A percentile compares a stretch with the other conserved stretches of the same genome.
Evolutionary conservation across 2,888 invertebrate species (phyloP).

Genomic region (Dryobotodes eremita): DNA sequence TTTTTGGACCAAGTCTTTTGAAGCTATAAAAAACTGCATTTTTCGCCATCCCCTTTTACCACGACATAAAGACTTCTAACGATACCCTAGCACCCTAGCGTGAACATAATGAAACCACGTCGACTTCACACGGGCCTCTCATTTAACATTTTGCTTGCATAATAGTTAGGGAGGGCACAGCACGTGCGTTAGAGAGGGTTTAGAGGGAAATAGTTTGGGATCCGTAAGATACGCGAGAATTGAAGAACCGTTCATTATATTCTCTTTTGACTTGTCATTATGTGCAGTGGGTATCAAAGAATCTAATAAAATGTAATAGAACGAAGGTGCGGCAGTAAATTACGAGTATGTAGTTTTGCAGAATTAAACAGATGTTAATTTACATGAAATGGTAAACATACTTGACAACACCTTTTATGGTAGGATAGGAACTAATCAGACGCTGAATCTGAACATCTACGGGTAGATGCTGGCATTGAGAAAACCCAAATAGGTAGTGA

Average conservation of each 20-base stretch:
- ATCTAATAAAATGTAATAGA: neutral
- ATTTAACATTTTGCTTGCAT: slow-evolving; percentile 56
- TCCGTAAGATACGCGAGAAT: slow-evolving; percentile 10
- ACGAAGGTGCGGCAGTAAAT: too few species aligned
- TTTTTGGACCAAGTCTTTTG: neutral
- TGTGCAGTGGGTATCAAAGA: neutral
- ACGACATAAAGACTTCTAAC: slow-evolving; percentile 4
- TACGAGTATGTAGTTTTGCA: too few species aligned
- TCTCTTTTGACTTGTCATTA: neutral
- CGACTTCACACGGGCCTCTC: slow-evolving; percentile 37
- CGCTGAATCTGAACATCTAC: neutral
- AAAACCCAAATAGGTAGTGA: neutral
- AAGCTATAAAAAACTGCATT: neutral
- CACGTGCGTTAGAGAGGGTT: slow-evolving; percentile 51
- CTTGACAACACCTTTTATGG: neutral
- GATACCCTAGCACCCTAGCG: slow-evolving; percentile 7
- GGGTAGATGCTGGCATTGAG: neutral
- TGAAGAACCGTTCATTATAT: neutral
- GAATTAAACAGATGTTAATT: neutral
- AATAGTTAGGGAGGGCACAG: slow-evolving; percentile 56
- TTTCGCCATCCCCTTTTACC: neutral
- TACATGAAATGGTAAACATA: neutral
- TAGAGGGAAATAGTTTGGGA: slow-evolving; percentile 43
- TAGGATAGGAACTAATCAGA: neutral
- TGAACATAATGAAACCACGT: slow-evolving; percentile 46